Conservation (phyloP, 2,888 invertebrate species). For the Arctia plantaginis region DNA sequence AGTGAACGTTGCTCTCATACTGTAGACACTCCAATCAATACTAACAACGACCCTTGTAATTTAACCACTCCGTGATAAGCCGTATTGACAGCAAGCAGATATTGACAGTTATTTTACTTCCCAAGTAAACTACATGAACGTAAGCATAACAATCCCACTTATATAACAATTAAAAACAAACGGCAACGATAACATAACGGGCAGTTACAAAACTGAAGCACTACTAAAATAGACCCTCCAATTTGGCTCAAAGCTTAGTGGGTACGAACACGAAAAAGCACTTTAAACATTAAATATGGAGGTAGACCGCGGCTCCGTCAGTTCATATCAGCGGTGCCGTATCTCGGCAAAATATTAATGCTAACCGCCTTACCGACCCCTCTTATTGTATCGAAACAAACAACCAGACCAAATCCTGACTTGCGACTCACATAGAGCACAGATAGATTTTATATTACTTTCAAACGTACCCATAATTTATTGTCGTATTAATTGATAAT, state of each 20-base stretch:
- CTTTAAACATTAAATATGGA: constrained; percentile 82
- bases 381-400: constrained; percentile 48
- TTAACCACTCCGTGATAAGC: not conserved
- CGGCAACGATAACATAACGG: constrained; percentile 23
- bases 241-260: constrained; percentile 48
- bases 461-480: constrained; percentile 19
- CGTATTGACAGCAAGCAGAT: no score
- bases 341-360: constrained; percentile 61
- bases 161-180: constrained; percentile 39
- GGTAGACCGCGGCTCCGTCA: constrained; percentile 55
- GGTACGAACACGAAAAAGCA: constrained; percentile 74
- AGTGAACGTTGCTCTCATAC: not conserved
- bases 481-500: not conserved
- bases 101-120: not conserved
- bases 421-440: not conserved
- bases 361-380: constrained; percentile 33
- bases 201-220: constrained; percentile 44
- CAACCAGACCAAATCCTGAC: constrained; percentile 31
- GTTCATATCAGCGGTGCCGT: constrained; percentile 61
- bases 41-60: not conserved
- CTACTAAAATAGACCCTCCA: constrained; percentile 47
- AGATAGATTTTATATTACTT: constrained; percentile 39
- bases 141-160: constrained; percentile 13
- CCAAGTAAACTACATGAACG: not conserved
- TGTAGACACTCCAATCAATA: not conserved